These are phyloP conservation scores for Pseudorhiza aurosa DNA, from an alignment of 30 jellyfish, hydroid and myxozoan species.

Conservation along the genomic window DNA sequence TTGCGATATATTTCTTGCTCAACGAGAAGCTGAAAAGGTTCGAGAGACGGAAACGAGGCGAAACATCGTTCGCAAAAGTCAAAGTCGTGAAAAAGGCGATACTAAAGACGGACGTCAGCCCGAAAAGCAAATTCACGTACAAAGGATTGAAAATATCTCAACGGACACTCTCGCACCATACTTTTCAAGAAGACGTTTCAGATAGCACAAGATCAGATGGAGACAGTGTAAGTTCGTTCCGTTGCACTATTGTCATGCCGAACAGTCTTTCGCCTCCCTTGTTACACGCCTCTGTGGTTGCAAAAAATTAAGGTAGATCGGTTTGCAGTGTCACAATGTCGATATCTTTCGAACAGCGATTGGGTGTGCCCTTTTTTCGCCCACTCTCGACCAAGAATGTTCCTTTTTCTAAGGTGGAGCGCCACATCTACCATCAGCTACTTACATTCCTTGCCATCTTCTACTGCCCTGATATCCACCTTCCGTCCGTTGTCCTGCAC, in stretches of 20 bases:
- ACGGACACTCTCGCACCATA: slow-evolving; percentile 27
- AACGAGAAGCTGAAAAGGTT: slow-evolving; percentile 62
- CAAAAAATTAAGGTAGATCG: too few relatives aligned
- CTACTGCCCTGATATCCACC: too few relatives aligned
- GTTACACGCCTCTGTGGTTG: too few relatives aligned
- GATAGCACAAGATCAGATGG: slow-evolving; percentile 17
- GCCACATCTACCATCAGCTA: too few relatives aligned
- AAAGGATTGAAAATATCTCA: slow-evolving; percentile 49
- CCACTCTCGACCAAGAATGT: too few relatives aligned
- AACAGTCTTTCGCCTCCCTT: too few relatives aligned
- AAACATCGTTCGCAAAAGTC: slow-evolving; percentile 52
- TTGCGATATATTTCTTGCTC: slow-evolving; percentile 75
- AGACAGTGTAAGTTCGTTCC: slow-evolving; percentile 46
- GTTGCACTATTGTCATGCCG: background rate
- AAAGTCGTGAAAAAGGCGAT: slow-evolving; percentile 70
- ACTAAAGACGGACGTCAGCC: slow-evolving; percentile 30
- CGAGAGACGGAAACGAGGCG: slow-evolving; percentile 36
- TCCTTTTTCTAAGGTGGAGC: too few relatives aligned
- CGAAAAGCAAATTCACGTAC: slow-evolving; percentile 52
- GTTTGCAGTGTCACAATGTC: too few relatives aligned
- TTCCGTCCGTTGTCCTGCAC: too few relatives aligned
- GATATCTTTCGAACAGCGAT: too few relatives aligned
- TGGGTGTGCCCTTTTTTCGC: too few relatives aligned
- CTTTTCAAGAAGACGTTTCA: slow-evolving; percentile 9
- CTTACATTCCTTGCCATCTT: too few relatives aligned